Percentiles rank a stretch among this genome's conserved stretches.
phyloP scores from a whole-genome alignment of 2,113 vertebrate genomes.

The Psilopsiagon aurifrons region DNA sequence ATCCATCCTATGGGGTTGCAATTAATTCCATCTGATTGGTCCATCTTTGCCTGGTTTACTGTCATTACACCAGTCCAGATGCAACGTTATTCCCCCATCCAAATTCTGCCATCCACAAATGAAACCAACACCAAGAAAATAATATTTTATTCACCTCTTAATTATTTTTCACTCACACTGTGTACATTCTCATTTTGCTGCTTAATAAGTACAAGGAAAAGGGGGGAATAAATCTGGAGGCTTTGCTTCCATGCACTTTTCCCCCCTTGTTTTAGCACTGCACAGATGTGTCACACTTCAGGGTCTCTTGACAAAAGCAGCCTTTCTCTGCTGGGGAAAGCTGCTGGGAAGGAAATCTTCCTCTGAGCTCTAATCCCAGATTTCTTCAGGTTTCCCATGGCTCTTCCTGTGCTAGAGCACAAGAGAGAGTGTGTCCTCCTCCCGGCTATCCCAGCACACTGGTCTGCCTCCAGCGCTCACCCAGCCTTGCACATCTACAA shows the following conservation, averaged over 20 bases:
- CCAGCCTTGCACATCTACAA: not conserved
- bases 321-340: slow-evolving; percentile 12
- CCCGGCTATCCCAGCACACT: not conserved
- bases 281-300: slow-evolving; percentile 51
- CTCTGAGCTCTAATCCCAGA: not conserved
- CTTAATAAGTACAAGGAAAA: not conserved
- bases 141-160: not conserved
- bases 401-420: not conserved
- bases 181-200: not conserved
- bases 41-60: not conserved
- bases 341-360: not conserved
- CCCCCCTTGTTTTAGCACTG: slow-evolving; percentile 53
- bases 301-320: slow-evolving; percentile 35
- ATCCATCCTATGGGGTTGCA: not conserved
- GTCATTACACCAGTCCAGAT: not conserved
- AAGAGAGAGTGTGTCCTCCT: not conserved
- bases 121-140: not conserved
- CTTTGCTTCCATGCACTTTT: not conserved
- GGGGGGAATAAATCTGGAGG: not conserved
- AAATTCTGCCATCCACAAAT: not conserved
- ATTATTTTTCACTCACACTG: not conserved
- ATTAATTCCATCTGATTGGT: not conserved
- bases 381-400: not conserved
- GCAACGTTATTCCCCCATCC: fast-evolving
- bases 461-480: not conserved